Evolutionary conservation across 1,140 invertebrate species (phyloP).

Genomic region (Lordiphosa mommai): DNA sequence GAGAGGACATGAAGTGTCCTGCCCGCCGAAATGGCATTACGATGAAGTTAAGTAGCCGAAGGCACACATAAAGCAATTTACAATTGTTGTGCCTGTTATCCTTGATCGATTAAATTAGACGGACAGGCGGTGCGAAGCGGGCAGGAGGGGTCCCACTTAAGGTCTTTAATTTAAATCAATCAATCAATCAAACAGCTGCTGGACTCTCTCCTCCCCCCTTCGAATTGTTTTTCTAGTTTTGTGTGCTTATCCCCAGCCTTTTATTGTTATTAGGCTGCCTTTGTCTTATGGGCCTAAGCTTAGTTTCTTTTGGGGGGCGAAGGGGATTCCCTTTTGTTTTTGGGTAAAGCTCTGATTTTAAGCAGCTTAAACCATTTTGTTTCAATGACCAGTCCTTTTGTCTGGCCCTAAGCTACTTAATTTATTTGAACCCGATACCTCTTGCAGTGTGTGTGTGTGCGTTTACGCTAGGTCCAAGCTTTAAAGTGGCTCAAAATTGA

Average conservation of each 20-base stretch:
- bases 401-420: slow-evolving; percentile 63
- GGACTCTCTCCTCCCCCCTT: slow-evolving; percentile 9
- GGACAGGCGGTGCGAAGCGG: no score
- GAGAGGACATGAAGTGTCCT: slow-evolving; percentile 66
- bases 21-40: slow-evolving; percentile 65
- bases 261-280: slow-evolving; percentile 17
- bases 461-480: slow-evolving; percentile 20
- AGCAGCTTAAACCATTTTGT: slow-evolving; percentile 62
- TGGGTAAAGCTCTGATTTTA: slow-evolving; percentile 38
- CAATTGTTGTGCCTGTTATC: slow-evolving; percentile 43
- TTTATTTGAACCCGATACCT: slow-evolving; percentile 48
- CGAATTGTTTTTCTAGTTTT: slow-evolving; percentile 51
- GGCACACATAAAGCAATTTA: slow-evolving; percentile 69
- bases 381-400: slow-evolving; percentile 42
- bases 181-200: slow-evolving; percentile 61
- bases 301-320: slow-evolving; percentile 10
- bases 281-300: slow-evolving; percentile 9
- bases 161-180: slow-evolving; percentile 77
- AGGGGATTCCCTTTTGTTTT: no score
- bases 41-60: slow-evolving; percentile 66
- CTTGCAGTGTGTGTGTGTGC: slow-evolving; percentile 4
- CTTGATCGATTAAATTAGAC: slow-evolving; percentile 69
- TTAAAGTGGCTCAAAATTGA: slow-evolving; percentile 56
- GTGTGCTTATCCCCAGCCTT: slow-evolving; percentile 9
- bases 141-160: slow-evolving; percentile 38